Base-by-base conservation (phyloP, 2,113 vertebrate species). In the Gadus macrocephalus region DNA sequence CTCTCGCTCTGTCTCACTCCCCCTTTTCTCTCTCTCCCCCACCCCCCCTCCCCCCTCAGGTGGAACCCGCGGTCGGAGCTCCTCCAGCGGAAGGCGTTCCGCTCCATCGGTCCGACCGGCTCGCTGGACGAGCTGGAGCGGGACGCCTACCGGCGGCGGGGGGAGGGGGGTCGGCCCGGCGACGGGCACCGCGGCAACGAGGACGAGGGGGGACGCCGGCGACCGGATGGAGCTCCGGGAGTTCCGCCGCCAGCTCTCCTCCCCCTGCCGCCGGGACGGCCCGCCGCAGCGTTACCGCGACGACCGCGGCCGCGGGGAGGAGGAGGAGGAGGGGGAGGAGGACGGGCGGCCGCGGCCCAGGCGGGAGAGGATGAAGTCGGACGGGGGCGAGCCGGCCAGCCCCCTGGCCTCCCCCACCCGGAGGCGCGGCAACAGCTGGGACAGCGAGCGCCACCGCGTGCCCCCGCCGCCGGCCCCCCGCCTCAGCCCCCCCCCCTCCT, bases 81-180 rank as follows among this genome's bases (percentile, higher is more conserved):
- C 89, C 84, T 98, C 76, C 94, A 96, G 14, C 93, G 96, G 5
- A 98, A 97, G 85, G 90, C 88, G 1, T 96, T 95, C 74, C 92
- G 90, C 0, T 77, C 92, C 1, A 91, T 91, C 0, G 92, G 93
- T 69, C 93, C 94, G 0, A 94, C 94, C 0, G 94, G 94, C 58
- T 99, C 97, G 5, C 92, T 97, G 89, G 96, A 97, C 0, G 96
- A 99, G 83, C 91, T 99, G 82, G 96, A 97, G 56, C 95, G 94
- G 85, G 91, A 92, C 72, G 91, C 92, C 1, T 96, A 95, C 69
- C 92, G 90, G 75, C 91, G 42, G 9, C 42, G 42, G 6, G 31
- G 31, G 6, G 31, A 3, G 31, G 31, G 31, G 31, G 31, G 31
- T 35, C 6, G 31, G 31, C 31, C 31, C 42, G 42, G 42, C 92